Conservation (phyloP, 2,113 vertebrate species). For the Pelmatolapia mariae region DNA sequence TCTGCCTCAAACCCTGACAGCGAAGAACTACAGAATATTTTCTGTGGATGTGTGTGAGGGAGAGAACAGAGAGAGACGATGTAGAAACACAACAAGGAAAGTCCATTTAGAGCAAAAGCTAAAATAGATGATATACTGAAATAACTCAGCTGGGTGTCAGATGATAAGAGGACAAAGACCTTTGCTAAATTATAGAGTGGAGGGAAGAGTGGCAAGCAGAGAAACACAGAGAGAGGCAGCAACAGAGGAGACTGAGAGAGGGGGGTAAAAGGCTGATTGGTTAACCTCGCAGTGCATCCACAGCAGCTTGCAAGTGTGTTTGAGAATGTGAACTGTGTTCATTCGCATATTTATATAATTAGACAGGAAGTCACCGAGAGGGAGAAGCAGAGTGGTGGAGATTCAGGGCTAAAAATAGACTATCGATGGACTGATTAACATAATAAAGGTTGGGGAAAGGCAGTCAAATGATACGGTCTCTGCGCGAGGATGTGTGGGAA, state of each 20-base stretch:
- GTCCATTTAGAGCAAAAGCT: constrained; percentile 63
- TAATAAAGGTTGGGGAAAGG: constrained; percentile 43
- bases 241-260: not conserved
- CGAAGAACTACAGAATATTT: not conserved
- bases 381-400: constrained; percentile 10
- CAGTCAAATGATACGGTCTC: constrained; percentile 17
- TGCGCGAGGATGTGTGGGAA: not conserved
- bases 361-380: constrained; percentile 43
- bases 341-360: constrained; percentile 53
- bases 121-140: constrained; percentile 51
- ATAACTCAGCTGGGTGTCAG: constrained; percentile 50
- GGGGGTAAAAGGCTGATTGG: not conserved
- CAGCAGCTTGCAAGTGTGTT: not conserved
- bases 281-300: constrained; percentile 1
- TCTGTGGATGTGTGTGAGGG: not conserved
- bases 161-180: constrained; percentile 50
- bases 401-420: constrained; percentile 59
- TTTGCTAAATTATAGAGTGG: constrained; percentile 55
- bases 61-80: constrained; percentile 6
- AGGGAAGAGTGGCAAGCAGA: constrained; percentile 19
- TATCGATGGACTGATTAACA: constrained; percentile 55
- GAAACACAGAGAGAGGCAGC: not conserved
- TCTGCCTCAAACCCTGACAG: constrained; percentile 2
- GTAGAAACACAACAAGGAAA: constrained; percentile 63
- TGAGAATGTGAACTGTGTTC: not conserved